A percentile compares a stretch with the other conserved stretches of the same genome.
Conservation (phyloP, 2,113 vertebrate species). For the Bombycilla garrulus region DNA sequence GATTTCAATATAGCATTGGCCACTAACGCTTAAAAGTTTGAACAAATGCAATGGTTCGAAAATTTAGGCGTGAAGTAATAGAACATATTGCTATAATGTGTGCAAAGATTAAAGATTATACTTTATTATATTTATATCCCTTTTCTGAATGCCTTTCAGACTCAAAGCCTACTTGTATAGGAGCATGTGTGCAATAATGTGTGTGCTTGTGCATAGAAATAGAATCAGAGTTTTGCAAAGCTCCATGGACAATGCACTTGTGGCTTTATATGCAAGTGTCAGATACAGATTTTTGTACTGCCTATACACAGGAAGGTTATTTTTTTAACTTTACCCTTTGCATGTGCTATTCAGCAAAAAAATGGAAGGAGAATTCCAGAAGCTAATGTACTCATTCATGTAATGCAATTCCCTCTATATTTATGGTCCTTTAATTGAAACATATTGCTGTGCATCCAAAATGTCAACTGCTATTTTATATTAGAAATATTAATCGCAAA, state of each 20-base stretch:
- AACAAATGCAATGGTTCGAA: not conserved
- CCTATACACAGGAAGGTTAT: not conserved
- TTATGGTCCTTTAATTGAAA: conserved; percentile 18
- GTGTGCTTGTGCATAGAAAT: not conserved
- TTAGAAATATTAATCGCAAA: not conserved
- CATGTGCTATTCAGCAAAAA: not conserved
- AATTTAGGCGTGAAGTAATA: not conserved
- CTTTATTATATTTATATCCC: not conserved
- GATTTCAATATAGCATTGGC: conserved; percentile 4
- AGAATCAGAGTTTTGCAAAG: not conserved
- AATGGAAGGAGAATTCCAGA: not conserved
- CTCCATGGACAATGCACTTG: not conserved
- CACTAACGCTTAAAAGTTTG: conserved; percentile 1
- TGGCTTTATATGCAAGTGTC: not conserved
- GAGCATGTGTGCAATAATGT: not conserved
- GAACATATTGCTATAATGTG: not conserved
- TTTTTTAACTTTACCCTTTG: not conserved
- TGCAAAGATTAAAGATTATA: conserved; percentile 7
- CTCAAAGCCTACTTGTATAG: not conserved
- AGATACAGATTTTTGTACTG: not conserved
- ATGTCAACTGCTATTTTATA: conserved; percentile 9
- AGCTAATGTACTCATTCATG: not conserved
- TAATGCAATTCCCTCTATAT: not conserved
- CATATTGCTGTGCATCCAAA: not conserved
- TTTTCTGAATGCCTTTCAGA: not conserved